Evolutionary conservation across 1,140 invertebrate species (phyloP).

Genomic region (Heliconius himera): DNA sequence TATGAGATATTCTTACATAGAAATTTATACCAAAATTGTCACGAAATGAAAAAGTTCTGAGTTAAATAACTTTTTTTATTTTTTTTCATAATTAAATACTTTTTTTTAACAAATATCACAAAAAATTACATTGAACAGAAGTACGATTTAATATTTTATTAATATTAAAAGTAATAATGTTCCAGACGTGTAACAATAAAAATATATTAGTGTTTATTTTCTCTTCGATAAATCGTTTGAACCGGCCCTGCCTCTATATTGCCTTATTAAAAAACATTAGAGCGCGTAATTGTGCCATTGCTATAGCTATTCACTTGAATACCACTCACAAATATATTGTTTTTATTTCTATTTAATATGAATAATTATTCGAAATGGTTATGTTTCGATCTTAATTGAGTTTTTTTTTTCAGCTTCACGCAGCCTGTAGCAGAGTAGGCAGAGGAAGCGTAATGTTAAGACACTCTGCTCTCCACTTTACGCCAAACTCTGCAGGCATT

Average conservation of each 20-base stretch:
- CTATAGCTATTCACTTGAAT: slow-evolving; percentile 1
- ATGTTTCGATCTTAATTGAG: too few relatives aligned
- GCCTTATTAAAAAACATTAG: slow-evolving; percentile 21
- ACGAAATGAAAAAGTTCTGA: too few relatives aligned
- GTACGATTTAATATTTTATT: neutral
- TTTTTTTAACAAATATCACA: neutral
- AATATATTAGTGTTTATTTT: neutral
- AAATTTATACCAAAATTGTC: too few relatives aligned
- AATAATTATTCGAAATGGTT: too few relatives aligned
- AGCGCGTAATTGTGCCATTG: slow-evolving; percentile 20
- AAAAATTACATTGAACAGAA: neutral
- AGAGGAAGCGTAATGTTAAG: too few relatives aligned
- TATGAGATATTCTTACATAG: too few relatives aligned
- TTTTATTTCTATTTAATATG: neutral
- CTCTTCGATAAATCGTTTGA: neutral
- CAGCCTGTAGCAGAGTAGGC: too few relatives aligned
- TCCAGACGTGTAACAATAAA: neutral
- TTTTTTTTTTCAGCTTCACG: too few relatives aligned
- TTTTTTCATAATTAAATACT: neutral
- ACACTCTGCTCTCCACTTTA: too few relatives aligned
- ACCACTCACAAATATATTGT: slow-evolving; percentile 21
- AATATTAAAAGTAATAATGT: neutral
- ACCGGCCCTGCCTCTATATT: slow-evolving; percentile 19
- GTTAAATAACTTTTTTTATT: too few relatives aligned
- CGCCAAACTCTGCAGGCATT: too few relatives aligned